These are phyloP conservation scores for Epinotia brunnichana DNA, from an alignment of 2,888 invertebrate genomes.

Conservation along the genomic window DNA sequence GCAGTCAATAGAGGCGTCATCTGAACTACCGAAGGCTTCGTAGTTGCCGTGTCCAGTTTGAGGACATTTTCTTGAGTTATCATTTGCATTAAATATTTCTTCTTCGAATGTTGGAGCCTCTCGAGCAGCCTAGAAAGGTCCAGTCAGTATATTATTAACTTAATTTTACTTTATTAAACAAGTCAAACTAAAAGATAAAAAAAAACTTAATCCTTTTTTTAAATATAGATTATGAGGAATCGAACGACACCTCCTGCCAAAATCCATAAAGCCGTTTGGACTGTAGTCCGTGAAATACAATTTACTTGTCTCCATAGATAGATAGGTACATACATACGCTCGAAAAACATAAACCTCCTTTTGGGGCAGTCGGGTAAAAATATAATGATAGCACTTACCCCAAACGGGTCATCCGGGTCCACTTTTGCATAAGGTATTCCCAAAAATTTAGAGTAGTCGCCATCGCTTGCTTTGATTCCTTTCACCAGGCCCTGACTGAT, in stretches of 20 bases:
- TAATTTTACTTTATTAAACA: too few relatives aligned
- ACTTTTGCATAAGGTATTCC: constrained; percentile 76
- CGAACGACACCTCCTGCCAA: too few relatives aligned
- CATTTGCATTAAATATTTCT: constrained; percentile 67
- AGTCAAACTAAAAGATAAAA: too few relatives aligned
- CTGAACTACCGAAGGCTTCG: neutral
- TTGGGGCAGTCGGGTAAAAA: too few relatives aligned
- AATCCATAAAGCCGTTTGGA: too few relatives aligned
- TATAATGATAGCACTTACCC: constrained; percentile 63
- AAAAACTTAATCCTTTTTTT: too few relatives aligned
- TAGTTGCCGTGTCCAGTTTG: constrained; percentile 50
- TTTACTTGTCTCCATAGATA: too few relatives aligned
- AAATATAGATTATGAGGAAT: too few relatives aligned
- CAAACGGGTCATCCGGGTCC: constrained; percentile 70
- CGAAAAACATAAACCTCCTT: too few relatives aligned
- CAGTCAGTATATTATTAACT: neutral
- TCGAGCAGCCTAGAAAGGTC: constrained; percentile 59
- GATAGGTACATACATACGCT: too few relatives aligned
- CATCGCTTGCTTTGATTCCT: constrained; percentile 68
- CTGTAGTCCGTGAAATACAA: too few relatives aligned
- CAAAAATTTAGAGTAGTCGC: constrained; percentile 71
- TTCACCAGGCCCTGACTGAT: constrained; percentile 72
- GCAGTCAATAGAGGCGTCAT: constrained; percentile 80
- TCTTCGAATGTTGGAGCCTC: constrained; percentile 62
- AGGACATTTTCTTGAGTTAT: constrained; percentile 68